phyloP scores from a whole-genome alignment of 1,140 invertebrate species.

The Bombyx mori region ASM3026992v2 NC_085109.1:1339501-1340000 shows the following conservation, averaged over 20 bases:
- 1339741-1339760: constrained; percentile 86
- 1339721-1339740: constrained; percentile 90
- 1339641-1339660: too few species aligned
- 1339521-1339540: too few species aligned
- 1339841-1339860: constrained; percentile 80
- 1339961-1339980: too few species aligned
- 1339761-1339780: constrained; percentile 83
- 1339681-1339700: not conserved
- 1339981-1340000: too few species aligned
- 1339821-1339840: constrained; percentile 79
- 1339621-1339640: too few species aligned
- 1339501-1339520: too few species aligned
- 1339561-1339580: not conserved
- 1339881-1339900: constrained; percentile 89
- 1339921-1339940: constrained; percentile 83
- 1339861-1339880: constrained; percentile 87
- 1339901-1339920: constrained; percentile 89
- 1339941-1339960: constrained; percentile 63
- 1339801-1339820: constrained; percentile 81
- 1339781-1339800: constrained; percentile 75
- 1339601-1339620: too few species aligned
- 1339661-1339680: too few species aligned
- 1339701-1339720: constrained; percentile 71
- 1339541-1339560: too few species aligned
- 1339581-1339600: too few species aligned